Conservation (phyloP, 2,113 vertebrate genomes). For the Poeciliopsis prolifica region DNA sequence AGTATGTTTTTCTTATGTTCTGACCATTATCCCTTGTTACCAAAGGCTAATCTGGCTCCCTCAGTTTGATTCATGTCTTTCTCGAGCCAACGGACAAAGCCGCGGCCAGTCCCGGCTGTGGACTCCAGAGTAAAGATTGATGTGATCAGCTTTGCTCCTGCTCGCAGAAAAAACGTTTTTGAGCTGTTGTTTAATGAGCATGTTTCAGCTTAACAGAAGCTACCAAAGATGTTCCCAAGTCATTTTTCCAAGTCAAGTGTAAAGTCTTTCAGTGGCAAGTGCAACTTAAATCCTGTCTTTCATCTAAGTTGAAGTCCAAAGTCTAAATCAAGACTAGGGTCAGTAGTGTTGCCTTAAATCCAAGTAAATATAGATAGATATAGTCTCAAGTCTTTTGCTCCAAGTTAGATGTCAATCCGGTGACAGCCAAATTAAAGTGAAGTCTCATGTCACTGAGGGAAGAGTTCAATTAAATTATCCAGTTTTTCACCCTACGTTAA, state of each 20-base stretch:
- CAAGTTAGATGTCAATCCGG: no score
- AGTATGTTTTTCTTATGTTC: slow-evolving; percentile 59
- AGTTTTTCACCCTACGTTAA: neutral
- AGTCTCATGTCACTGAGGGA: no score
- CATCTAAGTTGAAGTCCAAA: neutral
- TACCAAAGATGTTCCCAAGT: neutral
- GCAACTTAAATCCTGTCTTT: neutral
- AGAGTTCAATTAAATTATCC: neutral
- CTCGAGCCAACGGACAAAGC: slow-evolving; percentile 42
- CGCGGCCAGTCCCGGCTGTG: slow-evolving; percentile 30
- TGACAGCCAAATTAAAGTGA: no score
- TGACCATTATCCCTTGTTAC: slow-evolving; percentile 63
- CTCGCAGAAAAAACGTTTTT: slow-evolving; percentile 46
- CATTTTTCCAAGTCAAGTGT: neutral
- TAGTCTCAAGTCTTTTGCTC: no score
- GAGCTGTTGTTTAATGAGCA: slow-evolving; percentile 40
- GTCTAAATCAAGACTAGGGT: neutral
- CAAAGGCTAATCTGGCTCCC: slow-evolving; percentile 53
- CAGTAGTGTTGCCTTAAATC: neutral
- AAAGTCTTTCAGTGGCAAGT: neutral
- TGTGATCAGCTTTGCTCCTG: slow-evolving; percentile 50
- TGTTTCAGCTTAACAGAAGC: slow-evolving; percentile 33
- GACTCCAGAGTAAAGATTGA: slow-evolving; percentile 44
- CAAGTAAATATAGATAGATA: no score
- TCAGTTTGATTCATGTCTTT: slow-evolving; percentile 58